Conservation (phyloP, 1,140 invertebrate genomes). For the Nymphalis io region DNA sequence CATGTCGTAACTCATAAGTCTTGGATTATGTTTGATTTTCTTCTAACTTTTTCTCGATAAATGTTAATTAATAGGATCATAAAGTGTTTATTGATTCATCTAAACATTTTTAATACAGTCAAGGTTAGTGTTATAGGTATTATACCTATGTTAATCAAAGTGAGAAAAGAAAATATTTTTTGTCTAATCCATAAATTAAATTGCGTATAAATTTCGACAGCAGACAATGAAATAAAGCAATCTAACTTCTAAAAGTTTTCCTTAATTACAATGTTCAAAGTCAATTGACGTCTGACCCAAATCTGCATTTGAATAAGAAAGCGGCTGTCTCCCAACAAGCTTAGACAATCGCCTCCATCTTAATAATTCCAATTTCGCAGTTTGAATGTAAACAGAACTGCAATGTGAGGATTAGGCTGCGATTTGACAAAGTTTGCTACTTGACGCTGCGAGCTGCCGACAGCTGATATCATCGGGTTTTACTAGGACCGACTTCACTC, state of each 20-base stretch:
- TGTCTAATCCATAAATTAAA: not conserved
- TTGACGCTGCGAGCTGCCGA: slow-evolving; percentile 38
- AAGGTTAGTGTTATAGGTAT: not conserved
- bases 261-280: slow-evolving; percentile 69
- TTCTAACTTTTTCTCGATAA: no score
- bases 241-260: slow-evolving; percentile 60
- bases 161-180: not conserved
- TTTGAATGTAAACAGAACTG: slow-evolving; percentile 69
- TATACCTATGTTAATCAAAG: not conserved
- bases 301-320: slow-evolving; percentile 73
- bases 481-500: slow-evolving; percentile 8
- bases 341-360: slow-evolving; percentile 71
- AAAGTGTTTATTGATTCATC: no score
- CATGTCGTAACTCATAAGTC: no score
- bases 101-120: not conserved
- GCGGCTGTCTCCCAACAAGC: slow-evolving; percentile 61
- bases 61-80: no score
- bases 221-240: slow-evolving; percentile 53
- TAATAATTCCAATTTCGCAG: slow-evolving; percentile 72
- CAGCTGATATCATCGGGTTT: slow-evolving; percentile 46
- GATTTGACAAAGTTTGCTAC: slow-evolving; percentile 69
- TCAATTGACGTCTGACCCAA: slow-evolving; percentile 73
- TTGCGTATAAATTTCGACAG: slow-evolving; percentile 4
- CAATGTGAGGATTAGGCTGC: slow-evolving; percentile 62
- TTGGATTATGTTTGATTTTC: no score